Evolutionary conservation across 2,888 invertebrate genomes (phyloP), one percentile per base, ranked within the genome.

Genomic region (Polyploca ridens): DNA sequence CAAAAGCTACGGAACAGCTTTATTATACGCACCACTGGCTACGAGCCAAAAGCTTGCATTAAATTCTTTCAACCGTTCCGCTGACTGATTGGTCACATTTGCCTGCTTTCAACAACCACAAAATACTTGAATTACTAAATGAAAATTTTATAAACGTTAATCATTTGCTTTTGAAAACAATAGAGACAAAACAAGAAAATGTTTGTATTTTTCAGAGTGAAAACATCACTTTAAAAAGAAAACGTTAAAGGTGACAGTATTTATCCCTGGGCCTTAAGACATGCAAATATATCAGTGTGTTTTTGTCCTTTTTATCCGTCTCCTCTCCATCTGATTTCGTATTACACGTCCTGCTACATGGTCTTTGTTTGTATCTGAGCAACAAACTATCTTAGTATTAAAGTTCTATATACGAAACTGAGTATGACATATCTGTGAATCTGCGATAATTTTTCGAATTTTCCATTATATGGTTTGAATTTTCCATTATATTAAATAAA

Each of bases 1-100:
- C 82, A 88, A 87, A 88, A 87, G 84, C 79, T 72, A 66, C 74
- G 75, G 83, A 87, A 87, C 86, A 85, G 86, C 85, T 88, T 27
- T 83, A 88, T 91, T 90, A 88, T 73, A 76, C 78, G 81, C 81
- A 70, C 74, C 79, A 78, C 75, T 82, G 82, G 82, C 79, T 69
- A 67, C 64, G 71, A 75, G 82, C 79, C 80, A 63, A 88, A 86
- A 81, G 82, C 78, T 72, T 82, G 81, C 81, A 83, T 83, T 82
- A 80, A 75, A 77, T 79, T 81, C 76, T 72, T 76, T 75, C 72
- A 62, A 73, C 73, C 71, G 70, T 73, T 73, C 63, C 64, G 65
- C 63, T 69, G 66, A 69, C 66, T 11, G 61, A 61, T 61, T 61
- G 38, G 38, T 38, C 13, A 59, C 11, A 14, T 33, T 14, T 41